Evolutionary conservation across 2,797 vertebrate genomes (phyloP).

Genomic region (Chaenodraco wilsoni): DNA sequence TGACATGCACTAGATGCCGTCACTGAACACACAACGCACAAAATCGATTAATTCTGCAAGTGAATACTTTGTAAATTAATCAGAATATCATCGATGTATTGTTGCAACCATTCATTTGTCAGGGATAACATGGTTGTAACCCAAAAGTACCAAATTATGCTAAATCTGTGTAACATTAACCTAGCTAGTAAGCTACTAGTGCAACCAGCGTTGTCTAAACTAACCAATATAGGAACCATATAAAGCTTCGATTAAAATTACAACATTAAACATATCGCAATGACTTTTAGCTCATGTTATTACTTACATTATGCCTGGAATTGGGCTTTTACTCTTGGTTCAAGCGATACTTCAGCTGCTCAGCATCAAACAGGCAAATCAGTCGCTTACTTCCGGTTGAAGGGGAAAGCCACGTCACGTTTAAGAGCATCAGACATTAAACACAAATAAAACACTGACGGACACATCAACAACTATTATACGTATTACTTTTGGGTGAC

Average conservation of each 20-base stretch:
- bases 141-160: neutral
- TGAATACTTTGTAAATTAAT: neutral
- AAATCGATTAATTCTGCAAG: neutral
- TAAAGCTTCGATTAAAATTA: fast-evolving
- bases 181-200: slow-evolving; percentile 11
- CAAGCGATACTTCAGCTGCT: neutral
- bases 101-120: no score
- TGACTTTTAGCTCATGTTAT: fast-evolving
- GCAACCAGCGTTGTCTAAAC: neutral
- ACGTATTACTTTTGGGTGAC: fast-evolving
- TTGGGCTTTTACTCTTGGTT: slow-evolving; percentile 2
- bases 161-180: neutral
- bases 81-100: neutral
- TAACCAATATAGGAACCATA: fast-evolving
- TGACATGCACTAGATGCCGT: neutral
- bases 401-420: slow-evolving; percentile 72
- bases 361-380: slow-evolving; percentile 2
- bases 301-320: slow-evolving; percentile 55
- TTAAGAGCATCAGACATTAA: slow-evolving; percentile 12
- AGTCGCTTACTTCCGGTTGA: slow-evolving; percentile 50
- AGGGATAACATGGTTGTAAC: neutral
- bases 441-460: fast-evolving
- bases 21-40: neutral
- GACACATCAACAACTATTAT: fast-evolving
- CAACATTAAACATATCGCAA: fast-evolving